These are phyloP conservation scores for Andrena cerasifolii DNA, from an alignment of 1,140 invertebrate genomes.

Conservation along the genomic window DNA sequence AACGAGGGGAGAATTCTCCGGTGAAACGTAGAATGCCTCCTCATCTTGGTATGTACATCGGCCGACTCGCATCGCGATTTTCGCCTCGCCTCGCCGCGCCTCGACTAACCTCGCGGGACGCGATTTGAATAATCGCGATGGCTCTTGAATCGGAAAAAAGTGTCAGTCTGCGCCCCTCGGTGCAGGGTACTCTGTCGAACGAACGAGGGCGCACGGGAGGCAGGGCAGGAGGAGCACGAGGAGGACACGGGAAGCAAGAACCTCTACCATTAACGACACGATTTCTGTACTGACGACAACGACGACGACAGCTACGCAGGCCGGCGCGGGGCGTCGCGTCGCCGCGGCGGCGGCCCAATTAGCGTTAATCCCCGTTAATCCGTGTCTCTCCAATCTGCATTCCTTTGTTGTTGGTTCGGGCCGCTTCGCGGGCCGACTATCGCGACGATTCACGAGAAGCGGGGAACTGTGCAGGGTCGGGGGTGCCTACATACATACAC, in stretches of 20 bases:
- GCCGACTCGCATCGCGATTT: neutral
- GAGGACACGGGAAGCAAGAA: neutral
- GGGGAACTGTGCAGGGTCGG: slow-evolving; percentile 25
- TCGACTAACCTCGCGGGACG: slow-evolving; percentile 39
- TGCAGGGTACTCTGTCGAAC: neutral
- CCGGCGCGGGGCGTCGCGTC: too few relatives aligned
- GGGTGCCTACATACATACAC: too few relatives aligned
- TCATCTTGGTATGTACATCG: neutral
- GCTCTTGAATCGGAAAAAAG: slow-evolving; percentile 77
- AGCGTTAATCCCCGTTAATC: slow-evolving; percentile 77
- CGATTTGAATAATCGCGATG: slow-evolving; percentile 76
- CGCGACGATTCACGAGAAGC: slow-evolving; percentile 32
- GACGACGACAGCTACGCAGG: slow-evolving; percentile 15
- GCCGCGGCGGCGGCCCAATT: slow-evolving; percentile 72
- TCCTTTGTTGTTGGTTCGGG: slow-evolving; percentile 72
- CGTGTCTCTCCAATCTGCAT: slow-evolving; percentile 75
- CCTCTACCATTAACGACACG: slow-evolving; percentile 19
- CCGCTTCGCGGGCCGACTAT: slow-evolving; percentile 56
- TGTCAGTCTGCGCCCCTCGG: slow-evolving; percentile 55
- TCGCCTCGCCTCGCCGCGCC: neutral
- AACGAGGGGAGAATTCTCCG: slow-evolving; percentile 49
- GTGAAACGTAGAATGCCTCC: neutral
- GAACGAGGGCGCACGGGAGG: slow-evolving; percentile 15
- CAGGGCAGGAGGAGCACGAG: neutral
- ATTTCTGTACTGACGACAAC: neutral